Base-by-base conservation (phyloP, 2,888 invertebrate species). In the Morinoia aosen region DNA sequence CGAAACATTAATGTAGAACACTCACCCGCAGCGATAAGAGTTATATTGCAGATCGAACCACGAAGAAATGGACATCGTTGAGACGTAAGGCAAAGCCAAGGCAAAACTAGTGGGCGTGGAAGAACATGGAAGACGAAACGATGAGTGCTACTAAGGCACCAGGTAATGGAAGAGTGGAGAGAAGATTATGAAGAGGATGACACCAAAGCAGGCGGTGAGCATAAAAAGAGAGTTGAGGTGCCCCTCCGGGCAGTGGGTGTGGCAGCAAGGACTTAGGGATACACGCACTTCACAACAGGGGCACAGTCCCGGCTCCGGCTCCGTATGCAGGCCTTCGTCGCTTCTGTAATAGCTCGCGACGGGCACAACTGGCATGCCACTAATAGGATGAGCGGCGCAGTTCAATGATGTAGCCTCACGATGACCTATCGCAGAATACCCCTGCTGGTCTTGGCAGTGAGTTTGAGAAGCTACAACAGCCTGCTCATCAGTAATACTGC, bases 131-230 rank as follows among this genome's bases (percentile, higher is more conserved):
- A 91, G 88, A 91, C 48, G 57, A 48, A 91, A 57, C 56, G 90
- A 58, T 64, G 58, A 61, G 58, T 88, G 95, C 96, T 96, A 96
- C 58, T 96, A 95, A 88, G 96, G 96, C 94, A 96, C 96, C 95
- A 96, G 96, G 95, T 96, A 96, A 95, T 96, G 96, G 56, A 96
- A 95, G 90, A 96, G 96, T 48, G 96, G 96, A 48, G 96, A 96
- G 91, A 96, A 95, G 16, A 96, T 93, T 95, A 96, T 96, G 95
- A 96, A 96, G 61, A 96, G 91, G 33, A 96, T 96, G 91, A 96
- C 96, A 88, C 95, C 96, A 90, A 91, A 94, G 95, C 96, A 96
- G 94, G 96, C 88, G 57, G 96, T 95, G 88, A 96, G 95, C 95
- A 96, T 96, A 64, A 95, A 96, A 76, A 96, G 96, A 33, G 96